Percentiles rank a stretch among this genome's conserved stretches.
phyloP scores from a whole-genome alignment of 2,888 invertebrate genomes.

The Noctuana brunneofusca region DNA sequence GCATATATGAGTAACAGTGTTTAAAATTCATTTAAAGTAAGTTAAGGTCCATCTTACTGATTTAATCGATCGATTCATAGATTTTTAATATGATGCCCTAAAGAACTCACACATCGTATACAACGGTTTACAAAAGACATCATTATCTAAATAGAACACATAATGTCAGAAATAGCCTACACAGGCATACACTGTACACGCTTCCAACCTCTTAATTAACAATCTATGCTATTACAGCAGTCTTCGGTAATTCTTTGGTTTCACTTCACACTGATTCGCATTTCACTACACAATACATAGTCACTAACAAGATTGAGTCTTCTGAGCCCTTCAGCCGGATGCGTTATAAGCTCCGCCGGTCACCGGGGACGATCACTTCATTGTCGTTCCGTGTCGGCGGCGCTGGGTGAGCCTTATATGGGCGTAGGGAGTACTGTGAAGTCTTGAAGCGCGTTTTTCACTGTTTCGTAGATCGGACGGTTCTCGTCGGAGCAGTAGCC shows the following conservation, averaged over 20 bases:
- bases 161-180: slow-evolving; percentile 44
- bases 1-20: slow-evolving; percentile 79
- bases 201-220: slow-evolving; percentile 28
- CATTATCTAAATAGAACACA: slow-evolving; percentile 68
- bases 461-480: slow-evolving; percentile 93
- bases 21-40: slow-evolving; percentile 72
- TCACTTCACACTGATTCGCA: slow-evolving; percentile 40
- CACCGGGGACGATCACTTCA: slow-evolving; percentile 51
- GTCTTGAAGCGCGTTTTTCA: slow-evolving; percentile 95
- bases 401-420: slow-evolving; percentile 86
- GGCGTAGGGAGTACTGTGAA: slow-evolving; percentile 95
- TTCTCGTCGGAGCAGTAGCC: slow-evolving; percentile 92
- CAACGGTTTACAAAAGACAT: slow-evolving; percentile 79
- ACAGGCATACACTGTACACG: slow-evolving; percentile 47
- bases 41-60: slow-evolving; percentile 70
- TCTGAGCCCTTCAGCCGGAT: slow-evolving; percentile 42
- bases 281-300: slow-evolving; percentile 36
- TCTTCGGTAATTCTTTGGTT: slow-evolving; percentile 56
- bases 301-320: slow-evolving; percentile 35
- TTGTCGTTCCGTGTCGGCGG: slow-evolving; percentile 76
- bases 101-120: slow-evolving; percentile 80
- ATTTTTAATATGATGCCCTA: slow-evolving; percentile 69
- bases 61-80: slow-evolving; percentile 64
- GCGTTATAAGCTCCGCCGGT: slow-evolving; percentile 68
- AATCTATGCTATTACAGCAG: slow-evolving; percentile 39